Percentiles rank a stretch among this genome's conserved stretches.
Evolutionary conservation across 2,113 vertebrate species (phyloP).

Genomic region (Perca flavescens): DNA sequence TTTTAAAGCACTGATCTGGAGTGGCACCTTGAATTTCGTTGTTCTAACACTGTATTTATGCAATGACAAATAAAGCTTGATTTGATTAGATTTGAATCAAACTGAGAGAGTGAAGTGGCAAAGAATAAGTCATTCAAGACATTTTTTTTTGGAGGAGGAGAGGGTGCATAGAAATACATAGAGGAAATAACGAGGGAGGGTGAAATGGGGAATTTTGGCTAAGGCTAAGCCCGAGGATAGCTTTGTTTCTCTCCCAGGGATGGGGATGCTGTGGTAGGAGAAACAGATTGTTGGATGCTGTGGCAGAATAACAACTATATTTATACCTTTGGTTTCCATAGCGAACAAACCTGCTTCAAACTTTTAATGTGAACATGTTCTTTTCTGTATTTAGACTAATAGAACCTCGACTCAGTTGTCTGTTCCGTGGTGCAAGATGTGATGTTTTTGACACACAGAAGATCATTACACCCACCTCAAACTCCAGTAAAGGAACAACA

Average conservation of each 20-base stretch:
- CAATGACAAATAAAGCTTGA: no score
- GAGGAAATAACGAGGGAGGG: conserved; percentile 6
- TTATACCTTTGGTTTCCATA: conserved; percentile 34
- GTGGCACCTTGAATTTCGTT: no score
- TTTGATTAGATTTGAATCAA: neutral
- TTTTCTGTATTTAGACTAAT: neutral
- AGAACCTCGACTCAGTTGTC: neutral
- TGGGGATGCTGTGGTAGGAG: neutral
- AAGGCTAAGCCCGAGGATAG: neutral
- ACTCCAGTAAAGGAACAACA: neutral
- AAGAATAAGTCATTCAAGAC: neutral
- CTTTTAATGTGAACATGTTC: neutral
- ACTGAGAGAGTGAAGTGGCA: neutral
- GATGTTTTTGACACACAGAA: neutral
- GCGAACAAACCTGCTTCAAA: conserved; percentile 1
- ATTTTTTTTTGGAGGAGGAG: conserved; percentile 1
- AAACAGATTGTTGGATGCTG: neutral
- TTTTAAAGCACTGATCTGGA: no score
- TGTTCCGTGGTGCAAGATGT: neutral
- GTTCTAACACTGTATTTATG: no score
- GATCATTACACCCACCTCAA: neutral
- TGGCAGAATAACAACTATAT: conserved; percentile 10
- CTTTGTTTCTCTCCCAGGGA: neutral
- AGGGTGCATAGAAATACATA: neutral
- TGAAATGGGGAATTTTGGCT: neutral